phyloP scores from a whole-genome alignment of 2,113 vertebrate genomes.

The Ramphastos sulfuratus region DNA sequence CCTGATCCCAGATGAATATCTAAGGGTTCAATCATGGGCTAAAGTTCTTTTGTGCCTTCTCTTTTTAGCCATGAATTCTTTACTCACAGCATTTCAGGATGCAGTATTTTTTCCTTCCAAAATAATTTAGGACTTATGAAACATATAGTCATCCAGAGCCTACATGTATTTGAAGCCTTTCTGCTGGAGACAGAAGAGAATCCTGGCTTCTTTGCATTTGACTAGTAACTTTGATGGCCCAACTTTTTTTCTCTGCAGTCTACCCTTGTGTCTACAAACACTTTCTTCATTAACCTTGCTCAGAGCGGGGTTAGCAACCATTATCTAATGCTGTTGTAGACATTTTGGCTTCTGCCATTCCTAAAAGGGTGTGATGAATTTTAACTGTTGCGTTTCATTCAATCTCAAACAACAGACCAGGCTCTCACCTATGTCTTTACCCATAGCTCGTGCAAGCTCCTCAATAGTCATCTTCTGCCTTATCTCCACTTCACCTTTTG shows the following conservation, averaged over 20 bases:
- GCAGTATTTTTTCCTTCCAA: neutral
- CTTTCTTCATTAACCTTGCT: neutral
- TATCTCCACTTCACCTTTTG: conserved; percentile 85
- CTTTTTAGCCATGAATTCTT: neutral
- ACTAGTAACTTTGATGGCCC: neutral
- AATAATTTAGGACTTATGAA: neutral
- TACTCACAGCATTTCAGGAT: neutral
- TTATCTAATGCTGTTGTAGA: neutral
- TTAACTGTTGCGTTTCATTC: neutral
- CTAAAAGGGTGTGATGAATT: neutral
- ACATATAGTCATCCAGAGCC: neutral
- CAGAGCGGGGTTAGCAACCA: neutral
- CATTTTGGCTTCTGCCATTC: neutral
- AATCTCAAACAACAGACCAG: neutral
- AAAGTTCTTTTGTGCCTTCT: neutral
- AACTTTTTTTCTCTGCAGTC: neutral
- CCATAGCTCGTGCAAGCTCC: conserved; percentile 84
- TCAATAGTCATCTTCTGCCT: conserved; percentile 78
- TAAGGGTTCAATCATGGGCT: neutral
- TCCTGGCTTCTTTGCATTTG: neutral
- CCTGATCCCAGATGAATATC: neutral
- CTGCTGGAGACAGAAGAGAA: neutral
- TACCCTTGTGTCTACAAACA: neutral
- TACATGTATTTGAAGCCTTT: neutral
- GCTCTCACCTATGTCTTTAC: conserved; percentile 80